Evolutionary conservation across 2,888 invertebrate species (phyloP).

Genomic region (Sturmia bella): DNA sequence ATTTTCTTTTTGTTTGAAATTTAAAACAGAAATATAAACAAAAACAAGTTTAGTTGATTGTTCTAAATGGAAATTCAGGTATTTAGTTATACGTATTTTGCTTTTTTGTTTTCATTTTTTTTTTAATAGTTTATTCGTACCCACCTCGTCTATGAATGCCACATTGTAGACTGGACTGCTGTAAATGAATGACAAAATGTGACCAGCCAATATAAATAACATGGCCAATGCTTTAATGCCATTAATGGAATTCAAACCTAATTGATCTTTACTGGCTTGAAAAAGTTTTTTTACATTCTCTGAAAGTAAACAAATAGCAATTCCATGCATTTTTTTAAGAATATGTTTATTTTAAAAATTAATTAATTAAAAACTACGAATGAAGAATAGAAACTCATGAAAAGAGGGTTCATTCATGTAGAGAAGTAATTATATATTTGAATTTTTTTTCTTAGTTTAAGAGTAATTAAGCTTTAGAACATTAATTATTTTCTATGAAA

Average conservation of each 20-base stretch:
- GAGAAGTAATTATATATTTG: neutral
- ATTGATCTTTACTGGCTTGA: slow-evolving; percentile 82
- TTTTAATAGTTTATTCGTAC: slow-evolving; percentile 2
- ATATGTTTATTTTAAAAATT: neutral
- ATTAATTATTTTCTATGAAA: slow-evolving; percentile 1
- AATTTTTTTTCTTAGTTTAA: too few species aligned
- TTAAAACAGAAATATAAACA: neutral
- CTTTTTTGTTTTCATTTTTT: slow-evolving; percentile 13
- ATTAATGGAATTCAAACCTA: slow-evolving; percentile 86
- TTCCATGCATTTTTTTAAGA: slow-evolving; percentile 7
- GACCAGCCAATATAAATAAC: slow-evolving; percentile 86
- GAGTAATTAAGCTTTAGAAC: neutral
- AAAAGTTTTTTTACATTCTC: slow-evolving; percentile 78
- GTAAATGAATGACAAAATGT: slow-evolving; percentile 86
- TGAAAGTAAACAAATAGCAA: slow-evolving; percentile 57
- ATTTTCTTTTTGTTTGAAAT: slow-evolving; percentile 39
- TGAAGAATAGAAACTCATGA: slow-evolving; percentile 12
- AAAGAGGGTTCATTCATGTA: slow-evolving; percentile 26
- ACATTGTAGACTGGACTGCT: slow-evolving; percentile 87
- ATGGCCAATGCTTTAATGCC: slow-evolving; percentile 87
- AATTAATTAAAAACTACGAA: slow-evolving; percentile 7
- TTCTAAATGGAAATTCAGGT: slow-evolving; percentile 67
- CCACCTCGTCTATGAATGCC: slow-evolving; percentile 82
- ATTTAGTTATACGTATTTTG: too few species aligned
- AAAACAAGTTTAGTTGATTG: slow-evolving; percentile 63